These are phyloP conservation scores for Scarus forsteni DNA, from an alignment of 2,797 vertebrate genomes.

Conservation along the genomic window DNA sequence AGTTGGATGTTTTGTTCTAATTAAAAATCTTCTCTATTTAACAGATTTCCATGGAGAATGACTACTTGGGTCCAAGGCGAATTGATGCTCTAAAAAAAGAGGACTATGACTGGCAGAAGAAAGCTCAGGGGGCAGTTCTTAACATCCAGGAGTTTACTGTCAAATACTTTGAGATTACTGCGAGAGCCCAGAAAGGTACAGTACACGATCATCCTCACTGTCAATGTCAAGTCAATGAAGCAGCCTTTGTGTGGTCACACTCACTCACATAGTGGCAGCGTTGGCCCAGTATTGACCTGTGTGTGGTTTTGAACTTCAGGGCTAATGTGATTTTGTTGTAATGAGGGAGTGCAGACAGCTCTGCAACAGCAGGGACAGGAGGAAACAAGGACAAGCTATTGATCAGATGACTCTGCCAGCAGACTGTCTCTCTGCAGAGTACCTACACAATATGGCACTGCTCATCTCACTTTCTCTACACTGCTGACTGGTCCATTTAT, in stretches of 20 bases:
- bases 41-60: constrained; percentile 96
- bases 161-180: constrained; percentile 98
- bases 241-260: constrained; percentile 32
- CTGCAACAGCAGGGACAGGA: constrained; percentile 56
- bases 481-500: constrained; percentile 35
- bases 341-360: constrained; percentile 56
- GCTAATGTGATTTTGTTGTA: constrained; percentile 67
- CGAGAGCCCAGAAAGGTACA: constrained; percentile 95
- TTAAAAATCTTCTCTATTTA: constrained; percentile 16
- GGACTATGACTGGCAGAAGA: constrained; percentile 96
- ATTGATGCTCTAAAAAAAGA: constrained; percentile 94
- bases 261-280: constrained; percentile 9
- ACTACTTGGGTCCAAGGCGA: constrained; percentile 94
- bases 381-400: constrained; percentile 72
- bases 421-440: constrained; percentile 37
- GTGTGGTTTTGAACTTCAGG: constrained; percentile 48
- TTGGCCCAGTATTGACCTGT: constrained; percentile 62
- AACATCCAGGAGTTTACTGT: constrained; percentile 98
- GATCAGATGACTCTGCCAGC: constrained; percentile 57
- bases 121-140: constrained; percentile 94
- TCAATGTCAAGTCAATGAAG: constrained; percentile 43
- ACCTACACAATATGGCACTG: constrained; percentile 27
- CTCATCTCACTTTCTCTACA: constrained; percentile 29
- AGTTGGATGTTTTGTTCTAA: no score
- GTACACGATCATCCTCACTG: constrained; percentile 16